phyloP scores from a whole-genome alignment of 2,113 vertebrate genomes.

The Etia nguti region DNA sequence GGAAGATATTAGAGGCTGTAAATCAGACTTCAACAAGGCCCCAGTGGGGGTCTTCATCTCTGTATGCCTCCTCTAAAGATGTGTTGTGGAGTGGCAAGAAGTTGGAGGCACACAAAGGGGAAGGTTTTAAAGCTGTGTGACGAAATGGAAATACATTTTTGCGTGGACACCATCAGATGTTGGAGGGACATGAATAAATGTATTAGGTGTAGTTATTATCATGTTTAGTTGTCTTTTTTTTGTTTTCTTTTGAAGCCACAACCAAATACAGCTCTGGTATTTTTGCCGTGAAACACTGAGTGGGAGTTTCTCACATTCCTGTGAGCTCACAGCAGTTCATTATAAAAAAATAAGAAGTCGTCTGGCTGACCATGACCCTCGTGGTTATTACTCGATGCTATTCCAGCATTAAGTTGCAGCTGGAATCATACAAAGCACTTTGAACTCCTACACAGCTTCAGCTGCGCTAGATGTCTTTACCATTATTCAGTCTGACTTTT shows the following conservation, averaged over 20 bases:
- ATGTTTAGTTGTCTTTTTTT: neutral
- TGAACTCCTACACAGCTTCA: neutral
- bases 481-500: conserved; percentile 7
- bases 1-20: conserved; percentile 62
- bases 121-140: neutral
- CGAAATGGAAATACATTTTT: neutral
- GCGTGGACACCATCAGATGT: conserved; percentile 10
- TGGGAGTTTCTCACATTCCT: neutral
- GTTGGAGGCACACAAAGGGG: neutral
- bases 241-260: neutral
- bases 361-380: neutral
- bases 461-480: neutral
- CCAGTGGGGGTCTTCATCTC: conserved; percentile 37
- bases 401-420: neutral
- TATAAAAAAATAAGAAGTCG: neutral
- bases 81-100: neutral
- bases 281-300: neutral
- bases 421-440: neutral
- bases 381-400: neutral
- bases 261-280: neutral
- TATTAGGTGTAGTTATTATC: neutral
- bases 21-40: conserved; percentile 59
- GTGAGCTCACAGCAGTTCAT: neutral
- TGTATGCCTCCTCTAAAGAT: conserved; percentile 11
- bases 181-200: neutral